These are phyloP conservation scores for Meandrusa payeni DNA, from an alignment of 2,888 invertebrate species.

Conservation along the genomic window DNA sequence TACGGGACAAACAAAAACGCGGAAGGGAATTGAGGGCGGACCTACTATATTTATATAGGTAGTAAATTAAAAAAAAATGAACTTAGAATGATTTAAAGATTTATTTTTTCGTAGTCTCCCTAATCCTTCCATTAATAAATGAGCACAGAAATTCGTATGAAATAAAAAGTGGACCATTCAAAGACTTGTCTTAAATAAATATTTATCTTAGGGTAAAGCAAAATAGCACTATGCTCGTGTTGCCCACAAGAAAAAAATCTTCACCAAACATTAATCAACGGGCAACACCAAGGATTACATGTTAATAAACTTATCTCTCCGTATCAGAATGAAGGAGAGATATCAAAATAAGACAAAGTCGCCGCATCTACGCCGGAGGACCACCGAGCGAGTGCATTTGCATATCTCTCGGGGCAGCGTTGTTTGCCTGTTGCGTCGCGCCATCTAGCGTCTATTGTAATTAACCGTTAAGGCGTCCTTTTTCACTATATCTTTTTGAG, in stretches of 20 bases:
- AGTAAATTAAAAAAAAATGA: too few relatives aligned
- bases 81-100: too few relatives aligned
- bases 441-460: constrained; percentile 51
- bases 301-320: constrained; percentile 26
- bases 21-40: too few relatives aligned
- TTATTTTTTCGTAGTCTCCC: too few relatives aligned
- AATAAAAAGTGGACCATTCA: too few relatives aligned
- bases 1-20: too few relatives aligned
- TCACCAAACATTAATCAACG: constrained; percentile 3
- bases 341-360: constrained; percentile 37
- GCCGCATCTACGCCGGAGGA: constrained; percentile 45
- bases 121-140: too few relatives aligned
- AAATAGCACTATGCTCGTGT: too few relatives aligned
- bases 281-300: constrained; percentile 3
- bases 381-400: constrained; percentile 61
- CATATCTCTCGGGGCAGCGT: constrained; percentile 47
- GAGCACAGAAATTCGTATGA: too few relatives aligned
- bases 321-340: constrained; percentile 28
- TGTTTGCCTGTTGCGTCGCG: constrained; percentile 44
- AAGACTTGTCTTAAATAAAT: too few relatives aligned
- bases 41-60: too few relatives aligned
- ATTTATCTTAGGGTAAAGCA: too few relatives aligned
- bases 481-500: constrained; percentile 40
- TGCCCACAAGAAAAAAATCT: constrained; percentile 7
- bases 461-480: constrained; percentile 49